These are phyloP conservation scores for Pyrrhia umbra DNA, from an alignment of 2,888 invertebrate species.

Conservation along the genomic window DNA sequence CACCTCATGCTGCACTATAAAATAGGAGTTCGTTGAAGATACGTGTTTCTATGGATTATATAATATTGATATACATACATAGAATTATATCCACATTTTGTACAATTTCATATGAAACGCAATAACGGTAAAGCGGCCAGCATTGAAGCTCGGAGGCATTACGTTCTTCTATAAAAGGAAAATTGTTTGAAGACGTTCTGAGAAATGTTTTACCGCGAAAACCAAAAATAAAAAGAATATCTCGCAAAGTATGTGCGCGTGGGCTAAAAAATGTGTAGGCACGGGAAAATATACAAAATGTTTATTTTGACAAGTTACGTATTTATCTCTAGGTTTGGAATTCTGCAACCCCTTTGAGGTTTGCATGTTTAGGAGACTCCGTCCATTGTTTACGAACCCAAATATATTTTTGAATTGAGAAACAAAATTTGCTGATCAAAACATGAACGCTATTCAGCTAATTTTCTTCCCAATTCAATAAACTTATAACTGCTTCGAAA, in stretches of 20 bases:
- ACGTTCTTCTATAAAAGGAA: constrained; percentile 7
- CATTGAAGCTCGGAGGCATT: not conserved
- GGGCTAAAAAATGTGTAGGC: not conserved
- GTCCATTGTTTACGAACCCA: not conserved
- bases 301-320: not conserved
- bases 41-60: no score
- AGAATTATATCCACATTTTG: not conserved
- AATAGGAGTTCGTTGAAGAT: no score
- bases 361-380: not conserved
- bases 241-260: constrained; percentile 1
- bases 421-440: not conserved
- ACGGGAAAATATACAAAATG: not conserved
- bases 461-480: not conserved
- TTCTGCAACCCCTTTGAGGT: constrained; percentile 1
- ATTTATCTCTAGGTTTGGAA: not conserved
- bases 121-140: constrained; percentile 4
- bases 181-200: constrained; percentile 22
- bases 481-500: not conserved
- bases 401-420: not conserved
- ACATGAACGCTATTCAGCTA: not conserved
- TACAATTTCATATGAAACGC: constrained; percentile 16
- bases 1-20: no score
- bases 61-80: not conserved
- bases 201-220: constrained; percentile 26
- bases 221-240: not conserved